phyloP scores from a whole-genome alignment of 2,888 invertebrate species.

The Eilema depressum region DNA sequence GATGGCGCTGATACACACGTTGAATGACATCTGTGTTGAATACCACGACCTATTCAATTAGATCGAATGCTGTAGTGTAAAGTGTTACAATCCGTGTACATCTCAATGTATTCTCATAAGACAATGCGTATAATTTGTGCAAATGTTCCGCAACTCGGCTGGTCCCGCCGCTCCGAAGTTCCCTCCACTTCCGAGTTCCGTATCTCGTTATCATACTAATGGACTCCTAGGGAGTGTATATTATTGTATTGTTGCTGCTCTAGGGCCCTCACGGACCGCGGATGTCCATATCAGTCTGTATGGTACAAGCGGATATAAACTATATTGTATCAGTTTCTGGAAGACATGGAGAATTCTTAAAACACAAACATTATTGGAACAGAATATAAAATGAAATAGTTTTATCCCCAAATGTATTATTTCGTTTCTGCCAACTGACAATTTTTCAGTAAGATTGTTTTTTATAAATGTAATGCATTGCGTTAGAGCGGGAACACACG shows the following conservation, averaged over 20 bases:
- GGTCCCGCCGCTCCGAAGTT: slow-evolving; percentile 51
- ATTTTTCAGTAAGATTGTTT: no score
- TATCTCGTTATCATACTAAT: slow-evolving; percentile 74
- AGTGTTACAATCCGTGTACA: slow-evolving; percentile 15
- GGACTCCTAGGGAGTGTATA: slow-evolving; percentile 64
- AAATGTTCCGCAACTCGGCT: slow-evolving; percentile 43
- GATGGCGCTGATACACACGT: background rate
- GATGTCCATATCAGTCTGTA: slow-evolving; percentile 22
- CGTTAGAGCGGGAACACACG: no score
- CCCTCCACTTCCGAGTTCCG: slow-evolving; percentile 55
- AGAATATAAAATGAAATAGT: no score
- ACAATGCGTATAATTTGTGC: slow-evolving; percentile 43
- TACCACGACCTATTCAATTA: background rate
- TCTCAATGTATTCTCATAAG: slow-evolving; percentile 22
- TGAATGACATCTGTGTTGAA: background rate
- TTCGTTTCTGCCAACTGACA: no score
- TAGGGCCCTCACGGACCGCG: slow-evolving; percentile 39
- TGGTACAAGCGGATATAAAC: background rate
- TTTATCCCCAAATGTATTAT: no score
- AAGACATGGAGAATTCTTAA: background rate
- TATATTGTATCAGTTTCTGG: background rate
- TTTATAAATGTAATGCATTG: no score
- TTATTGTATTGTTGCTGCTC: slow-evolving; percentile 57
- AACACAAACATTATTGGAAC: no score
- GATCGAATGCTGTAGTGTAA: background rate